phyloP scores from a whole-genome alignment of 1,140 invertebrate genomes.

The Neodiprion virginianus region DNA sequence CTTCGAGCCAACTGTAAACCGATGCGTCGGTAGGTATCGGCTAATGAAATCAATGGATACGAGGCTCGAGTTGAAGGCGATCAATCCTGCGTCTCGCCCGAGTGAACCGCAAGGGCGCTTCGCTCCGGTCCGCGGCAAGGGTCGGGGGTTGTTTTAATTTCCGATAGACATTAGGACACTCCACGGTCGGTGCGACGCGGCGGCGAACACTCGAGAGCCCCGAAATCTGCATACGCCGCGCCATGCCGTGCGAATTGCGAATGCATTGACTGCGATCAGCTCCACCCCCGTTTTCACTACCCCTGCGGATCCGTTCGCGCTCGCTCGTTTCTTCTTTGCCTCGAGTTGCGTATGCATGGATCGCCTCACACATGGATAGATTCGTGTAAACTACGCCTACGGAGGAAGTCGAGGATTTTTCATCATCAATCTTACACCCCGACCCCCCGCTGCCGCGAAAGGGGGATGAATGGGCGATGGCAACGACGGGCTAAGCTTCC shows the following conservation, averaged over 20 bases:
- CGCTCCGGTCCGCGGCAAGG: neutral
- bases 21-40: slow-evolving; percentile 37
- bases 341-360: too few species aligned
- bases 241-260: neutral
- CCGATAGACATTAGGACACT: slow-evolving; percentile 42
- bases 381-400: too few species aligned
- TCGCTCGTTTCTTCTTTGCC: neutral
- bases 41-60: slow-evolving; percentile 54
- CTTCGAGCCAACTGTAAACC: slow-evolving; percentile 27
- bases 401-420: neutral
- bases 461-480: too few species aligned
- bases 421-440: neutral
- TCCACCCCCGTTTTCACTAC: neutral
- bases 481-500: too few species aligned
- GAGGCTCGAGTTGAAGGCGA: slow-evolving; percentile 39
- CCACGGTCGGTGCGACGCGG: neutral
- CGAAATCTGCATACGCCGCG: slow-evolving; percentile 27
- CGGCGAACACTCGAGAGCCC: slow-evolving; percentile 14
- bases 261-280: neutral
- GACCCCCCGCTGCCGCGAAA: neutral
- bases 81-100: slow-evolving; percentile 29
- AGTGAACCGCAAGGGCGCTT: slow-evolving; percentile 24
- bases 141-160: slow-evolving; percentile 45
- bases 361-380: too few species aligned
- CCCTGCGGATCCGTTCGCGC: neutral